Evolutionary conservation across 2,888 invertebrate genomes (phyloP), one percentile per base, ranked within the genome.

Genomic region (Drosophila nr. fundita): DNA sequence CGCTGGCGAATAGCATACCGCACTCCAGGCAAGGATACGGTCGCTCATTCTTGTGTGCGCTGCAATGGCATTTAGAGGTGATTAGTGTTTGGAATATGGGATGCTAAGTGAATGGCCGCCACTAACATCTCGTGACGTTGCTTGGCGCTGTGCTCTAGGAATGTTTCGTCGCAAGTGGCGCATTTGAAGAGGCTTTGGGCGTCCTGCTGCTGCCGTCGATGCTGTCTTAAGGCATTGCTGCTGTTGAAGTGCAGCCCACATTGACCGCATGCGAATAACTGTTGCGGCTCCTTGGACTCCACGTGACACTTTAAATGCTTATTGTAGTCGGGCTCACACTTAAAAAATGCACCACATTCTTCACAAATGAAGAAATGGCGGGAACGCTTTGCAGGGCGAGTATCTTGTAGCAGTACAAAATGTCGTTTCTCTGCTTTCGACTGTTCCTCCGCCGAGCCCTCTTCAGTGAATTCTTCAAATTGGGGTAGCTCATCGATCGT

Each of bases 1-100:
- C 65, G 49, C 65, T 76, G 4, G 13, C 5, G 30, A 84, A 90
- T 6, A 36, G 29, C 32, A 42, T 48, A 8, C 62, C 66, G 42
- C 86, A 87, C 55, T 90, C 82, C n/a, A 90, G 66, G 21, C 86
- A 87, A 5, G 86, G 90, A 62, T 84, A 87, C 0, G 90, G 90
- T 11, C 90, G 60, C 53, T 89, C 90, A 57, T 87, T 87, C 10
- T 24, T 27, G 58, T 87, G 86, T 2, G 85, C 89, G 48, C 86
- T 90, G 55, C 21, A 45, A 53, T 13, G 18, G 1, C n/a, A 24
- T 21, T 7, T 3, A 30, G 18, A 36, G 24, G 0, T 27, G 13
- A 45, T 52, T 32, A 15, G 10, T 18, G 3, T 42, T 21, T n/a
- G 18, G 6, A 27, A 36, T 18, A n/a, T 1, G 45, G 2, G 4